Percentiles rank a stretch among this genome's conserved stretches.
Evolutionary conservation across 2,888 invertebrate species (phyloP).

Genomic region (Dynastes tityus): DNA sequence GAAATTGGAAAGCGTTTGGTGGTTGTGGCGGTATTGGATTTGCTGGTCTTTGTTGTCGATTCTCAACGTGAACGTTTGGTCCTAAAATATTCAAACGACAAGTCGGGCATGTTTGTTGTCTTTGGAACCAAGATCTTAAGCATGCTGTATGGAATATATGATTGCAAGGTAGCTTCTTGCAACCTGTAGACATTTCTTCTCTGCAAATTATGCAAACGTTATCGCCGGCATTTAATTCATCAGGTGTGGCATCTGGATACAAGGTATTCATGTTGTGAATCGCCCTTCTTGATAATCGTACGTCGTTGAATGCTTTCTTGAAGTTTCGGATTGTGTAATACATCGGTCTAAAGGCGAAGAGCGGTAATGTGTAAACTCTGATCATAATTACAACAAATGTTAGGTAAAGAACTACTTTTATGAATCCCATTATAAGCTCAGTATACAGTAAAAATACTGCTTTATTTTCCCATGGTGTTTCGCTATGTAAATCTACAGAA

Average conservation of each 20-base stretch:
- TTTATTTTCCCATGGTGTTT: slow-evolving; percentile 99
- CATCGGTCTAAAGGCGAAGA: slow-evolving; percentile 99
- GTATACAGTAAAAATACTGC: slow-evolving; percentile 97
- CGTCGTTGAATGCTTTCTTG: slow-evolving; percentile 97
- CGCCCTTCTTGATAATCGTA: slow-evolving; percentile 95
- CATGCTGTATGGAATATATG: slow-evolving; percentile 99
- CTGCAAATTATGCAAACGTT: slow-evolving; percentile 99
- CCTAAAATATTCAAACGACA: slow-evolving; percentile 89
- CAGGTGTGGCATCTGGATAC: slow-evolving; percentile 96
- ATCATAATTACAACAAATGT: slow-evolving; percentile 96
- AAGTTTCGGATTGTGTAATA: slow-evolving; percentile 99
- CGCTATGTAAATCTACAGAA: slow-evolving; percentile 90
- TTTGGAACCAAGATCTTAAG: slow-evolving; percentile 98
- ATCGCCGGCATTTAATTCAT: slow-evolving; percentile 92
- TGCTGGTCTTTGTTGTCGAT: slow-evolving; percentile 53
- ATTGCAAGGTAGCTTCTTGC: slow-evolving; percentile 98
- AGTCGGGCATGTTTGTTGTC: slow-evolving; percentile 99
- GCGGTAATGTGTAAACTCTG: slow-evolving; percentile 95
- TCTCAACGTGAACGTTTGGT: slow-evolving; percentile 58
- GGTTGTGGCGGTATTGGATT: slow-evolving; percentile 52
- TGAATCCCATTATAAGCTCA: slow-evolving; percentile 93
- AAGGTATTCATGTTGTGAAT: slow-evolving; percentile 98
- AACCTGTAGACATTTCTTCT: slow-evolving; percentile 80
- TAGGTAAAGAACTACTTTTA: slow-evolving; percentile 79
- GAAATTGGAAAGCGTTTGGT: slow-evolving; percentile 53